Base-by-base conservation (phyloP, 2,888 invertebrate species). In the Erebia aethiops region DNA sequence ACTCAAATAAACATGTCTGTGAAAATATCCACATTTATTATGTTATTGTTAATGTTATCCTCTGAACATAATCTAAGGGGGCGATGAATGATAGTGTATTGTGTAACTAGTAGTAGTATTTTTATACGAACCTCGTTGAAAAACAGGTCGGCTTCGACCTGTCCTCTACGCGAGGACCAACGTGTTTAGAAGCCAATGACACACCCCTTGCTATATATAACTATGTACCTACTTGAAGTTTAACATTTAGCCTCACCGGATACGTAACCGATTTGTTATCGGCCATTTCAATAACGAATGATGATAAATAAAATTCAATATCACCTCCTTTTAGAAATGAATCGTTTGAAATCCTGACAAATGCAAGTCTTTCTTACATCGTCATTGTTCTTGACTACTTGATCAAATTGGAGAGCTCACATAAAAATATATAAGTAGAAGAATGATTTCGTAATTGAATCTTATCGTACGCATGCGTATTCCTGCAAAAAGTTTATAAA, bases 61-160 rank as follows among this genome's bases (percentile, higher is more conserved):
- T 60, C 62, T 62, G 46, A 14, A 62, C 18, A 49, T 51, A 60
- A 64, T 54, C 71, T 70, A 81, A 82, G 83, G 82, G 82, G 86
- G 84, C 77, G 85, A 81, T 80, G 82, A 83, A 85, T 84, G 86
- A 78, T 81, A 84, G 74, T 72, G 76, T 80, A 84, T 85, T 84
- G 82, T 84, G 80, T 88, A 84, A 80, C 78, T 81, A 80, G 86
- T 85, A 86, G 87, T 86, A 86, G 87, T 87, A 87, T 88, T 87
- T 88, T 88, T 88, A 85, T 85, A 85, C 81, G 80, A 68, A 69
- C 72, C 69, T 69, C 64, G 71, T 51, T 49, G 60, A 61, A 51
- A 52, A 66, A 69, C 57, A 56, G 61, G 69, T 63, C 73, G 75
- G 62, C 41, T 43, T 11, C 75, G 70, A 73, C 71, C 70, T 49